Conservation (phyloP, 2,888 invertebrate genomes). For the Sphecodes monilicornis region DNA sequence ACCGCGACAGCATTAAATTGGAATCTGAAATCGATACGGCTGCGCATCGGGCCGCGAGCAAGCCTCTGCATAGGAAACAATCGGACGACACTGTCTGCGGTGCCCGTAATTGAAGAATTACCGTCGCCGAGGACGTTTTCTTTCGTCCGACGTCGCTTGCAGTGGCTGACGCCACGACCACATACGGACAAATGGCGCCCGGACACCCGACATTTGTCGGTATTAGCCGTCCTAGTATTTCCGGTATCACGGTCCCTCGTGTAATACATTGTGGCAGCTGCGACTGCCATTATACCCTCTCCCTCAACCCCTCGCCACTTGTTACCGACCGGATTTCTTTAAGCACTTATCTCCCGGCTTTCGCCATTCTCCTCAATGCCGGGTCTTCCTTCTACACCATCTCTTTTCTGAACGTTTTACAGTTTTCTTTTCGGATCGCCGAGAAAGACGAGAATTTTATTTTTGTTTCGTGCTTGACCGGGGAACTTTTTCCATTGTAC, state of each 20-base stretch:
- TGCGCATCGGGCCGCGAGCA: constrained; percentile 14
- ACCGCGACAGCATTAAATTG: constrained; percentile 80
- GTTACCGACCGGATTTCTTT: not conserved
- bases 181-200: constrained; percentile 44
- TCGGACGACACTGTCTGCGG: not conserved
- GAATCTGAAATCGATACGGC: constrained; percentile 80
- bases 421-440: not conserved
- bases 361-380: not conserved
- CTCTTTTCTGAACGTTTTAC: not conserved
- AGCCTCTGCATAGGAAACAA: constrained; percentile 5
- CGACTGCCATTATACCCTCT: not conserved
- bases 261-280: constrained; percentile 49
- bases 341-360: not conserved
- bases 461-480: not conserved
- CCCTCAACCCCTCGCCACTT: not conserved
- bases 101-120: constrained; percentile 68
- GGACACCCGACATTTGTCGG: constrained; percentile 64
- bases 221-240: constrained; percentile 63
- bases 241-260: constrained; percentile 44
- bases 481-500: not conserved
- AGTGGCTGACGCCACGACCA: not conserved
- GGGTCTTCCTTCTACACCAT: not conserved
- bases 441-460: not conserved
- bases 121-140: constrained; percentile 43
- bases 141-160: constrained; percentile 11